Evolutionary conservation across 2,888 invertebrate species (phyloP).

Genomic region (Caenorhabditis auriculariae): DNA sequence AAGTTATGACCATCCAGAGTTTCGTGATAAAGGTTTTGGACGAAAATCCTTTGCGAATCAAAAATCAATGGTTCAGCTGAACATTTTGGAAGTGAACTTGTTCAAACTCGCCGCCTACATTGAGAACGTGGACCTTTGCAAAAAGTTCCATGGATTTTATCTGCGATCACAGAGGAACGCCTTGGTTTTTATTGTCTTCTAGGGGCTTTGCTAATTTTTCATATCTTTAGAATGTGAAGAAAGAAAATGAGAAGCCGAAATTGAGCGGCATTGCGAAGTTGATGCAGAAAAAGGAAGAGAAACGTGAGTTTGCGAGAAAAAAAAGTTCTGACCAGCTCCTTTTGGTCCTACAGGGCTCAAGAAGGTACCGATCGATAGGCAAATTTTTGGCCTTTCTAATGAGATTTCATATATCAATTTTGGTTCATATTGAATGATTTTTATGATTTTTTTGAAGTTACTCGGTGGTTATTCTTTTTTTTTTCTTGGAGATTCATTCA

Average conservation of each 20-base stretch:
- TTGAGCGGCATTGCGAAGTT: constrained; percentile 33
- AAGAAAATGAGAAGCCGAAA: constrained; percentile 21
- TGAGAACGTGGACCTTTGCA: constrained; percentile 47
- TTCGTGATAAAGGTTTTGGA: constrained; percentile 25
- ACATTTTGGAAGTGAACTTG: constrained; percentile 43
- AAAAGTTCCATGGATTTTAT: constrained; percentile 50
- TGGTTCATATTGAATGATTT: too few relatives aligned
- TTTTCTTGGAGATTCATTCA: too few relatives aligned
- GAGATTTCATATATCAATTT: too few relatives aligned
- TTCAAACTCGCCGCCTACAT: constrained; percentile 50
- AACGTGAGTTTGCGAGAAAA: constrained; percentile 2
- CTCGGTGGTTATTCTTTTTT: too few relatives aligned
- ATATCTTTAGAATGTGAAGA: constrained; percentile 14
- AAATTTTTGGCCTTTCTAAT: too few relatives aligned
- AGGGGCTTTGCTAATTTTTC: background rate
- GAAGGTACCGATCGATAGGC: too few relatives aligned
- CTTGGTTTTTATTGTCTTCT: too few relatives aligned
- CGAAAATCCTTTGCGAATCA: background rate
- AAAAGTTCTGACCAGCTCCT: background rate
- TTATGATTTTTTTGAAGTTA: too few relatives aligned
- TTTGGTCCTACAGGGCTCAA: too few relatives aligned
- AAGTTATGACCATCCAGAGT: constrained; percentile 28
- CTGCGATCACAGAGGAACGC: constrained; percentile 18
- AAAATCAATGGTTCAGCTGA: constrained; percentile 25
- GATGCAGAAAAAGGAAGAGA: constrained; percentile 27